Evolutionary conservation across 2,888 invertebrate species (phyloP).

Genomic region (Phlogophora meticulosa): DNA sequence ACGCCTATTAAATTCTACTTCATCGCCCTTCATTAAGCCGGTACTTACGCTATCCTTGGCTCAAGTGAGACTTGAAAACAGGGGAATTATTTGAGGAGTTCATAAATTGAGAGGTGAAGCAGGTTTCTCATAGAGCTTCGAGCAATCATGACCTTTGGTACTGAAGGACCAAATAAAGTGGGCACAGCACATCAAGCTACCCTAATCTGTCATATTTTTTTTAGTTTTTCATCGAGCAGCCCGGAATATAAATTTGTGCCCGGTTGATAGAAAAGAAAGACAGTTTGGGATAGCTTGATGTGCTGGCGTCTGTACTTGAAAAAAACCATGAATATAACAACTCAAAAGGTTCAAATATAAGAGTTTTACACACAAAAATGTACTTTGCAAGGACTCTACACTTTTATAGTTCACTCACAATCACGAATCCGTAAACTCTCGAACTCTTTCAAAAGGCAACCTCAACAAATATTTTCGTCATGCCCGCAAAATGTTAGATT

Average conservation of each 20-base stretch:
- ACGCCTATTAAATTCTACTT: constrained; percentile 15
- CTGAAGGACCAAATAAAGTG: too few species aligned
- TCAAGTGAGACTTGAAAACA: neutral
- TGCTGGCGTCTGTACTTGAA: too few species aligned
- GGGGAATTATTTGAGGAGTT: neutral
- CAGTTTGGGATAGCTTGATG: too few species aligned
- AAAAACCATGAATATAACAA: neutral
- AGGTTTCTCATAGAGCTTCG: too few species aligned
- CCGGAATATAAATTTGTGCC: too few species aligned
- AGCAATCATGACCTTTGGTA: too few species aligned
- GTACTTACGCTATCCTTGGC: neutral
- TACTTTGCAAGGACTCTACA: neutral
- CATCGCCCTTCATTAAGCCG: constrained; percentile 10
- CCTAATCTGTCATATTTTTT: too few species aligned
- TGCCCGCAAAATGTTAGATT: constrained; percentile 52
- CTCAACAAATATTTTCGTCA: constrained; percentile 49
- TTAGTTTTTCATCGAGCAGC: too few species aligned
- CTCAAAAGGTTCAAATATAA: neutral
- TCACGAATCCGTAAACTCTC: neutral
- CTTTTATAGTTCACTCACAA: constrained; percentile 17
- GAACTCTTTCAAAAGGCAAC: constrained; percentile 35
- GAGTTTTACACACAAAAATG: neutral
- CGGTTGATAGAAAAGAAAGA: too few species aligned
- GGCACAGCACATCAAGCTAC: too few species aligned
- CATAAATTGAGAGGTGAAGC: neutral